phyloP scores from a whole-genome alignment of 2,888 invertebrate species.

The Labia minor region DNA sequence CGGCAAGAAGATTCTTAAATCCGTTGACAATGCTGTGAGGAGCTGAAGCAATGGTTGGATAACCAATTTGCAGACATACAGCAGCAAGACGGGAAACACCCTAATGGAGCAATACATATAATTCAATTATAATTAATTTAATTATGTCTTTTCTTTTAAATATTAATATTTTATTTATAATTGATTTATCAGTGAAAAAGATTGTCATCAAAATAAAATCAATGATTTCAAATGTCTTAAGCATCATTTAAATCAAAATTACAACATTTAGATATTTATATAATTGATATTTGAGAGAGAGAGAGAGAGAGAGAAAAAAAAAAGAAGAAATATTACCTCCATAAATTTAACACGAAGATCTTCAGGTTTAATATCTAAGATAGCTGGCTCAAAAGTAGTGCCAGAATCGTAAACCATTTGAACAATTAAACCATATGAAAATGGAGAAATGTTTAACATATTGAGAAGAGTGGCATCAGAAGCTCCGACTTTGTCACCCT shows the following conservation, averaged over 20 bases:
- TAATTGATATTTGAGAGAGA: too few species aligned
- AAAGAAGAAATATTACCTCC: conserved; percentile 39
- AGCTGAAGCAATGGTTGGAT: conserved; percentile 92
- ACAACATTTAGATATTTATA: too few species aligned
- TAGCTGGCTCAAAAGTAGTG: conserved; percentile 91
- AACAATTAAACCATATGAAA: conserved; percentile 94
- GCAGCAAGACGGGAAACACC: conserved; percentile 93
- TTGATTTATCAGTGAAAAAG: neutral
- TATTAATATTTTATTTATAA: neutral
- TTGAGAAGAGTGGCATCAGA: conserved; percentile 97
- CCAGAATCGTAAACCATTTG: conserved; percentile 98
- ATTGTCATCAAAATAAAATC: neutral
- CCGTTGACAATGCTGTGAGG: conserved; percentile 97
- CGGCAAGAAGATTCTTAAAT: conserved; percentile 92
- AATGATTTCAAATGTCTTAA: conserved; percentile 5
- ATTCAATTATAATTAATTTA: too few species aligned
- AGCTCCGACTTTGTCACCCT: conserved; percentile 96
- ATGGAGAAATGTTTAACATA: conserved; percentile 99
- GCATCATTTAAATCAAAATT: conserved; percentile 2
- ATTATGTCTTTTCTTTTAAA: neutral
- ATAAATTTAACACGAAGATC: conserved; percentile 85
- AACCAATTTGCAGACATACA: conserved; percentile 83
- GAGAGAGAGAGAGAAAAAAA: too few species aligned
- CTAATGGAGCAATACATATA: conserved; percentile 29
- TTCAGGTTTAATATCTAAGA: conserved; percentile 96